Evolutionary conservation across 2,797 vertebrate species (phyloP), one percentile per base, ranked within the genome.

Genomic region (Phataginus tetradactyla): DNA sequence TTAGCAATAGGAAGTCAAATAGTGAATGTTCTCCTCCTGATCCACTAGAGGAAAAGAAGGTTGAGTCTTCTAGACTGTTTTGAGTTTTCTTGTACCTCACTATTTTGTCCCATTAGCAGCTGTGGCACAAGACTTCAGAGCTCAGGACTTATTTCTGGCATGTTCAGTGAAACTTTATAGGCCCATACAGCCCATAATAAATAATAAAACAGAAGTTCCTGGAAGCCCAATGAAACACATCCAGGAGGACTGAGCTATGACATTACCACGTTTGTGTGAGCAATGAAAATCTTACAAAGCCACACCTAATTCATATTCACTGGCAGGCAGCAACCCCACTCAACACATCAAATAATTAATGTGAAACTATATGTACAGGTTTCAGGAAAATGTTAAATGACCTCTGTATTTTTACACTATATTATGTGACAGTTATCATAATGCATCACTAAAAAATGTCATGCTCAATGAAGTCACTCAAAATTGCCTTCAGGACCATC

Each of bases 341-440:
- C 25, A 77, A 59, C 29, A 84, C 8, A 53, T 32, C 8, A 12
- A 45, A 72, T 77, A 93, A 66, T 83, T 51, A 80, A 57, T 23
- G 27, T 29, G 27, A 77, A 77, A 64, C 13, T 59, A 5, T n/a
- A 32, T 17, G 68, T 27, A 15, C 10, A 80, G 21, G 14, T 80
- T 29, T 90, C 59, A 74, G 15, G 29, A 12, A 87, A 81, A 68
- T 89, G 66, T 4, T 45, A 72, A 74, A 39, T 13, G 34, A 45
- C 12, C n/a, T 37, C 8, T 74, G 10, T 51, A 14, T 88, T 45
- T 68, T 61, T 75, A 80, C 9, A 53, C 27, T 23, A 9, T 39
- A 83, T 34, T 59, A 74, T 66, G 49, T 84, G 71, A 91, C 8
- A 89, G 34, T 45, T 88, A 83, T 86, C 84, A 79, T 7, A 96